A percentile compares a stretch with the other conserved stretches of the same genome.
phyloP scores from a whole-genome alignment of 2,113 vertebrate genomes.

The Agapornis roseicollis region DNA sequence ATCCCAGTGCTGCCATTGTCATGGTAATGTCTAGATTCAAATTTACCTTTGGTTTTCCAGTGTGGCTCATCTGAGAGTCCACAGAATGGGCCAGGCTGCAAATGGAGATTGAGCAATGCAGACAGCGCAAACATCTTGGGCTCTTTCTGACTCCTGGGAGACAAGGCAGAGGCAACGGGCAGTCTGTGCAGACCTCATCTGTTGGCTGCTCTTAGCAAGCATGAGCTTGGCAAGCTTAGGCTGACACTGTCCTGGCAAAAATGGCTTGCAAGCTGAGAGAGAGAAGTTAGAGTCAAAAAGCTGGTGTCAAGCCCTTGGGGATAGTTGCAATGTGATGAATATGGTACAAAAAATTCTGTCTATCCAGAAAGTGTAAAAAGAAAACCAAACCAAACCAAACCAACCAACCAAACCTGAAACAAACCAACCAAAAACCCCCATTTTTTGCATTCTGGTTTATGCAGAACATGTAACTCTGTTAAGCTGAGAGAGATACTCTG shows the following conservation, averaged over 20 bases:
- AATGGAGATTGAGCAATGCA: background rate
- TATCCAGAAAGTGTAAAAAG: background rate
- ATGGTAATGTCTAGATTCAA: background rate
- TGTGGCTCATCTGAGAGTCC: background rate
- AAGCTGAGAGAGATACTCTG: background rate
- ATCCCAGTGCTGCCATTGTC: background rate
- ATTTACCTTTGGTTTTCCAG: background rate
- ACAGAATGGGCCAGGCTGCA: background rate
- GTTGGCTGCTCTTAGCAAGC: background rate
- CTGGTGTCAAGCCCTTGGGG: background rate
- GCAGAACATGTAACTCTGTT: background rate
- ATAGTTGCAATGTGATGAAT: background rate
- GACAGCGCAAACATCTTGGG: background rate
- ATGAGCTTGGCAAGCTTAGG: background rate
- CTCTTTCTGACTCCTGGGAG: background rate
- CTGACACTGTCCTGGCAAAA: background rate
- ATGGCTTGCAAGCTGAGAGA: background rate
- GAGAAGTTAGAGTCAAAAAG: background rate
- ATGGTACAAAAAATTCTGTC: background rate
- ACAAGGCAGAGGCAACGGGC: background rate
- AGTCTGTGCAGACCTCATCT: rapidly evolving
- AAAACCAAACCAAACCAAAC: background rate
- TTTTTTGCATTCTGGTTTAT: background rate
- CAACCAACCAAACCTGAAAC: too few species aligned
- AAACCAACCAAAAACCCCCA: background rate